These are phyloP conservation scores for Falco columbarius DNA, from an alignment of 2,797 vertebrate species.

Conservation along the genomic window DNA sequence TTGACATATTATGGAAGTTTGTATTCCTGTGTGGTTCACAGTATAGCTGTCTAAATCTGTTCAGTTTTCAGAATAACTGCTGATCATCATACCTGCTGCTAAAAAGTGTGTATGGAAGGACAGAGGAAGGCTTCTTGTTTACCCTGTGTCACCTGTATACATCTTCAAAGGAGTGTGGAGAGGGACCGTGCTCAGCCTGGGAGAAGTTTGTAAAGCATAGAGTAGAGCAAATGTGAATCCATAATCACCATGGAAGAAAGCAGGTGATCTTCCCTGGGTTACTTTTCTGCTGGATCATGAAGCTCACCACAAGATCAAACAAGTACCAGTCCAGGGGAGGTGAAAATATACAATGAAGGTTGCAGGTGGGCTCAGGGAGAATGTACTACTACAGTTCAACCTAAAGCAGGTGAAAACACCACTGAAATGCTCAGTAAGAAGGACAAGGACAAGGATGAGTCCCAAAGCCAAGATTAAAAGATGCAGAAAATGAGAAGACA, in stretches of 20 bases:
- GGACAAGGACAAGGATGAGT: background rate
- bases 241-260: background rate
- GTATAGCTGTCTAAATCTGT: background rate
- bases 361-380: background rate
- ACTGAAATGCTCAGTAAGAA: background rate
- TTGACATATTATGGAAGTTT: background rate
- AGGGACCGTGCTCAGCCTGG: background rate
- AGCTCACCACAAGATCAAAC: background rate
- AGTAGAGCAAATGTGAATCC: background rate
- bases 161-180: background rate
- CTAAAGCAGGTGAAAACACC: background rate
- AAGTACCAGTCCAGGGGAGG: background rate
- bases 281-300: background rate
- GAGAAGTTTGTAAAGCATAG: background rate
- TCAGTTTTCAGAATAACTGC: background rate
- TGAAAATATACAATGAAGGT: background rate
- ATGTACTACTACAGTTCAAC: background rate
- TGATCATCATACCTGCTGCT: background rate
- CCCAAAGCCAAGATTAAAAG: background rate
- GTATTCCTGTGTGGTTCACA: background rate
- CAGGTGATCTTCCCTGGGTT: background rate
- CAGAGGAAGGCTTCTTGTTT: background rate
- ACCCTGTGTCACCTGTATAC: background rate
- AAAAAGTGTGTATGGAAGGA: background rate
- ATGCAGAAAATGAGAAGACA: background rate